These are phyloP conservation scores for Drosophila albomicans DNA, from an alignment of 1,140 invertebrate genomes.

Conservation along the genomic window DNA sequence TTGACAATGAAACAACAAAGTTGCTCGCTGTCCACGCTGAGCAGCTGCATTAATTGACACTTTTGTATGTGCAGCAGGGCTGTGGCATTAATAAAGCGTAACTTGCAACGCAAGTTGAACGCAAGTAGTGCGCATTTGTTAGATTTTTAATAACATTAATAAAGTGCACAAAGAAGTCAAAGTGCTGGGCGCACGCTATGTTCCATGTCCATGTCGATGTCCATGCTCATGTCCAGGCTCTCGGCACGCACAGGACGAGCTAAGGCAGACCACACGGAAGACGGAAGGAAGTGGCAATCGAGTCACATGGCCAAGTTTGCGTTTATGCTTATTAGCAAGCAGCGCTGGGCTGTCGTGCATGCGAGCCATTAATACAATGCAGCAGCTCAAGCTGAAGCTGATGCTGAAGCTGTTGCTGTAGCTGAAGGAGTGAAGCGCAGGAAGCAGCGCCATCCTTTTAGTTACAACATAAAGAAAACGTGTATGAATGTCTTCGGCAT, in stretches of 20 bases:
- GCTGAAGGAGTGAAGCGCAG: background rate
- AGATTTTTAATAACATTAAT: constrained; percentile 83
- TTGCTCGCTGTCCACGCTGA: constrained; percentile 26
- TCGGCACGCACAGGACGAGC: constrained; percentile 15
- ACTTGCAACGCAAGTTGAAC: constrained; percentile 16
- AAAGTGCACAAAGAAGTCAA: constrained; percentile 79
- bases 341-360: constrained; percentile 62
- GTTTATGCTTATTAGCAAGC: constrained; percentile 76
- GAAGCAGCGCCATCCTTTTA: constrained; percentile 70
- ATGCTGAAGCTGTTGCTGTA: background rate
- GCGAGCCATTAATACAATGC: constrained; percentile 72
- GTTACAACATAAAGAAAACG: constrained; percentile 72
- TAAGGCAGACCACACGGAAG: constrained; percentile 28
- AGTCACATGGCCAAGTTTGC: constrained; percentile 57
- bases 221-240: constrained; percentile 21
- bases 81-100: constrained; percentile 65
- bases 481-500: constrained; percentile 74
- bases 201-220: constrained; percentile 26
- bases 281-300: constrained; percentile 48
- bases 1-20: constrained; percentile 37
- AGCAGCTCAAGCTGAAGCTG: constrained; percentile 41
- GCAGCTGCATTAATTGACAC: constrained; percentile 46
- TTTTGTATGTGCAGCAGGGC: constrained; percentile 25
- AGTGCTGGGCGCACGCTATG: constrained; percentile 53
- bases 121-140: constrained; percentile 66